A percentile compares a stretch with the other conserved stretches of the same genome.
Conservation (phyloP, 37 sponge, comb jelly and placozoan genomes). For the Halisarca cf. caerulea region DNA sequence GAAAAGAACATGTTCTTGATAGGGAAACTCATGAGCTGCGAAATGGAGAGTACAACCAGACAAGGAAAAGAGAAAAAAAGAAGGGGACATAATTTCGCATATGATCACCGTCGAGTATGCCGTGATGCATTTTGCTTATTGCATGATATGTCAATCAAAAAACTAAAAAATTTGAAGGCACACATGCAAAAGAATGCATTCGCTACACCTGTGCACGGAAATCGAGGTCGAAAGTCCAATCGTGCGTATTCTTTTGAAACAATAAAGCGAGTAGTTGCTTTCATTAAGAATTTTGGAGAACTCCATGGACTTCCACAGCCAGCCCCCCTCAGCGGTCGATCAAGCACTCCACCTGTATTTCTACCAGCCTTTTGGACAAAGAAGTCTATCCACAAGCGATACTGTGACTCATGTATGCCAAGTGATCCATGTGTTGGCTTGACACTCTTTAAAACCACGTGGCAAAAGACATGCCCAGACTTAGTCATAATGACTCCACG, state of each 20-base stretch:
- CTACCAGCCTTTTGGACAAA: slow-evolving; percentile 26
- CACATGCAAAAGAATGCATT: slow-evolving; percentile 25
- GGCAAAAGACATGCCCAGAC: slow-evolving; percentile 35
- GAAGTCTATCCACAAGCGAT: neutral
- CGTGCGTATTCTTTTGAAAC: neutral
- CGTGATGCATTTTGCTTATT: slow-evolving; percentile 20
- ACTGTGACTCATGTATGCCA: slow-evolving; percentile 1
- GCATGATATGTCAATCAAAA: slow-evolving; percentile 25
- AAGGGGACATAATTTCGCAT: slow-evolving; percentile 7
- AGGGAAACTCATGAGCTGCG: slow-evolving; percentile 22
- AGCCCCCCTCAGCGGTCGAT: slow-evolving; percentile 13
- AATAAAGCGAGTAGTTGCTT: neutral
- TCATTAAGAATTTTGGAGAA: slow-evolving; percentile 31
- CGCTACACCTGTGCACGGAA: slow-evolving; percentile 24
- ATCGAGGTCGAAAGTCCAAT: neutral
- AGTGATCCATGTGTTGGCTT: neutral
- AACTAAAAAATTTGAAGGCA: slow-evolving; percentile 31
- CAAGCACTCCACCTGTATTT: slow-evolving; percentile 18
- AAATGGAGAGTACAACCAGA: slow-evolving; percentile 3
- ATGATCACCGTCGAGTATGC: slow-evolving; percentile 40
- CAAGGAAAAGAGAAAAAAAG: slow-evolving; percentile 6
- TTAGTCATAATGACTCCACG: slow-evolving; percentile 29
- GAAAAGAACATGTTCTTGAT: slow-evolving; percentile 37
- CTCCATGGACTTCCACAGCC: slow-evolving; percentile 12
- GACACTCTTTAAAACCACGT: slow-evolving; percentile 1